Evolutionary conservation across 2,888 invertebrate species (phyloP), one percentile per base, ranked within the genome.

Genomic region (Ceramica pisi): DNA sequence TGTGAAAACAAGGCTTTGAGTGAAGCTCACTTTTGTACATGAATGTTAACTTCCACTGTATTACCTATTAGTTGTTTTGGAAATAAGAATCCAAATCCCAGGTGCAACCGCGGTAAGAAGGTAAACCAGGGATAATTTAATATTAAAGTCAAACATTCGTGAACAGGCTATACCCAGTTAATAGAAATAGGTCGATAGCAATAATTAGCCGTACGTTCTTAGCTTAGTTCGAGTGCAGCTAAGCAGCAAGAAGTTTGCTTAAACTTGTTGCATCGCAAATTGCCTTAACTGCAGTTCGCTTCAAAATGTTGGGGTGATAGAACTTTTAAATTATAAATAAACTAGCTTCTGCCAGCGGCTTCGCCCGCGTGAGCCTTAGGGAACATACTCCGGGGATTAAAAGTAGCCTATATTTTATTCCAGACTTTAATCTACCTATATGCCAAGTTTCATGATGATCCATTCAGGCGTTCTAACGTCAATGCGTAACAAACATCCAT

Each of bases 251-350:
- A 80, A 71, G 62, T 82, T 78, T 44, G 57, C 55, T 71, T 23
- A 68, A 62, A 74, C 69, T 59, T 74, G 63, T 80, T 80, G 44
- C 60, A 76, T 66, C 23, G 50, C 26, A 67, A 83, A 76, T 77
- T 81, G 57, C 53, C 63, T 56, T 67, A 64, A 77, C 61, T 72
- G 50, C 44, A 60, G 51, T n/a, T 65, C 44, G 26, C 79, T 72
- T 60, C 21, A 48, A 65, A 64, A 53, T 46, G 16, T 46, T 12
- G 12, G 19, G n/a, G 35, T 59, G 65, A 38, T 44, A 41, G n/a
- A 53, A 59, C 26, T 35, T 31, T 46, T 3, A 26, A 48, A 51
- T 35, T 7, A 38, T 60, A 44, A 41, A 7, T 56, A 12, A 50
- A 69, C 23, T 16, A n/a, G n/a, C n/a, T n/a, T n/a, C n/a, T n/a